Evolutionary conservation across 2,797 vertebrate species (phyloP), one percentile per base, ranked within the genome.

Genomic region (Meda fulgida): DNA sequence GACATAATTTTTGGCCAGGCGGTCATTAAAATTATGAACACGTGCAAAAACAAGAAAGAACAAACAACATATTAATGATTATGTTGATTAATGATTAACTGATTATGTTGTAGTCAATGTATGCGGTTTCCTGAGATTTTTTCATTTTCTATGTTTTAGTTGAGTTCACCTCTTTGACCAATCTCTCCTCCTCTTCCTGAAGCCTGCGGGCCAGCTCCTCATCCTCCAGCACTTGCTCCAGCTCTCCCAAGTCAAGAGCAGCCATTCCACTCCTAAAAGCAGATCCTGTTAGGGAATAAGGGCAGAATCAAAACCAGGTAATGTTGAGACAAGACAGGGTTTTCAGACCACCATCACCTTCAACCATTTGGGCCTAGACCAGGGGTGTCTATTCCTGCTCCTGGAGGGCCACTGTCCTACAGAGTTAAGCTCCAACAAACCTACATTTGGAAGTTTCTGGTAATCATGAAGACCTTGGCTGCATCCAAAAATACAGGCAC

Each of bases 141-240:
- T n/a, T n/a, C n/a, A n/a, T n/a, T n/a, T n/a, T n/a, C n/a, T n/a
- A 31, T 31, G 31, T 31, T 67, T 36, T 36, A 53, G 63, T 65
- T 81, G 82, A 38, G 31, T 65, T 81, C 83, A 93, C 93, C 89
- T 88, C 89, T 65, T 87, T 88, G 34, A 89, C 78, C 26, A 89
- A 83, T 48, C 55, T 84, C 21, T 91, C 91, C 71, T 95, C 95
- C 31, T 96, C 93, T 13, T 94, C 91, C 84, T 96, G 96, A 43
- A 97, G 91, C 73, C 89, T 92, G 26, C 87, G 91, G 71, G 95
- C 96, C 73, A 96, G 72, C 63, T 96, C 94, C 84, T 96, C 94
- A 76, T 96, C 95, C 89, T 85, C 78, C 1, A 94, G 88, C 34
- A 96, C 94, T 88, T 96, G 95, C 75, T 93, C 91, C 84, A 95